Conservation (phyloP, 2,888 invertebrate genomes). For the Calephelis perditalis region DNA sequence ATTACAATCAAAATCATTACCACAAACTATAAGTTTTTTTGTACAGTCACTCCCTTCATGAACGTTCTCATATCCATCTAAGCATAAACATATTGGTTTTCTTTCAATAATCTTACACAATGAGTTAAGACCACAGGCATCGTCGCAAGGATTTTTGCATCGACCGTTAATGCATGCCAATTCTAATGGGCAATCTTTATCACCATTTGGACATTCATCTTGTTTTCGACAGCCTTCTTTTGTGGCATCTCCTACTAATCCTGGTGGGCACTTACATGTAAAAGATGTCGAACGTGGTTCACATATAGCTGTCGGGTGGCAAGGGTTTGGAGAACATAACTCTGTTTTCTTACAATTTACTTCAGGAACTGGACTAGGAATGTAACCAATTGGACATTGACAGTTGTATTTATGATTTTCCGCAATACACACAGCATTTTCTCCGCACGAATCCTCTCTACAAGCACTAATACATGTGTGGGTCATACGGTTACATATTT, state of each 20-base stretch:
- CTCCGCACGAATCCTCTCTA: slow-evolving; percentile 88
- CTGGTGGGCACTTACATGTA: slow-evolving; percentile 87
- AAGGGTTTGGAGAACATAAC: slow-evolving; percentile 86
- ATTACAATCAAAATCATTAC: slow-evolving; percentile 85
- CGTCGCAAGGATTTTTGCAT: slow-evolving; percentile 90
- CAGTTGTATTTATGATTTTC: slow-evolving; percentile 90
- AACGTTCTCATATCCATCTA: slow-evolving; percentile 85
- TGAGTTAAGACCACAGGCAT: slow-evolving; percentile 89
- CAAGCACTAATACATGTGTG: slow-evolving; percentile 91
- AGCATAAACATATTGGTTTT: slow-evolving; percentile 88
- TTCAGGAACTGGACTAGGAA: slow-evolving; percentile 89
- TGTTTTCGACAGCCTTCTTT: slow-evolving; percentile 87
- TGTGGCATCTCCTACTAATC: slow-evolving; percentile 87
- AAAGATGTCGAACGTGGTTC: slow-evolving; percentile 82
- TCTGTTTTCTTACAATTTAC: slow-evolving; percentile 86
- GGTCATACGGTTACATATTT: slow-evolving; percentile 89
- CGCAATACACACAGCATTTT: slow-evolving; percentile 91
- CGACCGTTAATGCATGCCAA: slow-evolving; percentile 84
- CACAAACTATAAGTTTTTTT: slow-evolving; percentile 82
- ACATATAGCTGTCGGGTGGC: slow-evolving; percentile 89
- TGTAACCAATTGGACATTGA: slow-evolving; percentile 91
- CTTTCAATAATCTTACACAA: slow-evolving; percentile 87
- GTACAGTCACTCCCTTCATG: slow-evolving; percentile 80
- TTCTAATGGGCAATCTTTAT: slow-evolving; percentile 86
- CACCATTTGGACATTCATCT: slow-evolving; percentile 84